Evolutionary conservation across 1,140 invertebrate genomes (phyloP), one percentile per base, ranked within the genome.

Genomic region (Euura lappo): DNA sequence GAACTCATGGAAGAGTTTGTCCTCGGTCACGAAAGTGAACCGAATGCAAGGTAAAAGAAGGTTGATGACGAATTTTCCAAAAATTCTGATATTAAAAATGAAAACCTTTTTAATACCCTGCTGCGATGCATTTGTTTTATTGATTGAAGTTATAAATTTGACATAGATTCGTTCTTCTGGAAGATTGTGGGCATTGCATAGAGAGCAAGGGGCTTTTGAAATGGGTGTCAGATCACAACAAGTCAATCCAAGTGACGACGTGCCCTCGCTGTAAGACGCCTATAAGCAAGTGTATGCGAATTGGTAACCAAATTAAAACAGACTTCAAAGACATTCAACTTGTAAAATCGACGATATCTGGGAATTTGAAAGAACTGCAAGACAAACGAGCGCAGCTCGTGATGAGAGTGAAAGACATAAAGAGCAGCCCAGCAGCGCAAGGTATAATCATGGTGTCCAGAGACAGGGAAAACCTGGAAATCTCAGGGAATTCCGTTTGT

Each of bases 181-280:
- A 90, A 77, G 92, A 94, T 80, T 94, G 93, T 80, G 79, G 84
- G 5, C 93, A 94, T 80, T 76, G 89, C 3, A 81, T 94, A 76
- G 92, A 93, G 79, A 81, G 86, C 28, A 28, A 86, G 6, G 89
- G 87, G 60, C 78, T 93, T 80, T 89, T 92, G 78, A 80, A 79
- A 47, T 89, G 91, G 85, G 85, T 92, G 77, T 77, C 84, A 42
- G 79, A 86, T 2, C 79, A 86, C 51, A 79, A 77, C 45, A 80
- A 86, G 3, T 79, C 85, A 71, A 89, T 93, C 69, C 74, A 86
- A 11, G 83, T 91, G 72, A 91, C 90, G 73, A 71, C 77, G 2
- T 94, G 93, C 82, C 93, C 93, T 4, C 84, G 81, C 74, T 94
- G 93, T 77, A 90, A 90, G 71, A 90, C 89, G 11, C 84, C 88